Conservation (phyloP, 2,797 vertebrate species). For the Sebastiscus tertius region DNA sequence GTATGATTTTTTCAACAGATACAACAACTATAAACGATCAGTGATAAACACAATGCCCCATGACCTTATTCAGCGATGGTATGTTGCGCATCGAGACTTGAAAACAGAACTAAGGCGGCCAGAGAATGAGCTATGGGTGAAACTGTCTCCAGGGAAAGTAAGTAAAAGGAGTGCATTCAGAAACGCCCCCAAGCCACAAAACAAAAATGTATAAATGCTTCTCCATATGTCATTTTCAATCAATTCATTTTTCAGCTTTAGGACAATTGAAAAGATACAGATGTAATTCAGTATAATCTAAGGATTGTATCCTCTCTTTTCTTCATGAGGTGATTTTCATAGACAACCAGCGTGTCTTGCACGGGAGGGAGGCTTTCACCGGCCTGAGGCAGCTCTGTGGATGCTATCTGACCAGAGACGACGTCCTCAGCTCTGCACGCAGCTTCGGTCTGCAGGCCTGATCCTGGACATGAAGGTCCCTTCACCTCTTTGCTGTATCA, state of each 20-base stretch:
- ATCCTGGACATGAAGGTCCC: conserved; percentile 11
- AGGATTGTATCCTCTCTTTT: neutral
- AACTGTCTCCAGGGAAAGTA: conserved; percentile 93
- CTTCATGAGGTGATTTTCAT: conserved; percentile 88
- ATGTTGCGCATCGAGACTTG: conserved; percentile 87
- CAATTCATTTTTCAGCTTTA: neutral
- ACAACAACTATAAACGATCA: conserved; percentile 94
- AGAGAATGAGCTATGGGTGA: conserved; percentile 94
- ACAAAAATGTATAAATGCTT: neutral
- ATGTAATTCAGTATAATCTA: neutral
- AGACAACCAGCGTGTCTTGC: conserved; percentile 94
- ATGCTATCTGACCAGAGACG: conserved; percentile 93
- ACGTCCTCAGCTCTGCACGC: conserved; percentile 89
- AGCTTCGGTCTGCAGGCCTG: conserved; percentile 87
- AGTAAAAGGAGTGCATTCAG: neutral
- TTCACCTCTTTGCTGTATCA: neutral
- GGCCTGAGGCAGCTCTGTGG: conserved; percentile 93
- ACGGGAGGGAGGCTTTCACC: conserved; percentile 92
- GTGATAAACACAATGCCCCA: conserved; percentile 90
- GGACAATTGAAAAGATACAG: neutral
- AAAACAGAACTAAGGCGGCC: conserved; percentile 88
- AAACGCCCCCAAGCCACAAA: neutral
- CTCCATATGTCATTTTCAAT: neutral
- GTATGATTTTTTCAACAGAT: conserved; percentile 75
- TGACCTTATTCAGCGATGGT: conserved; percentile 88